Evolutionary conservation across 2,888 invertebrate genomes (phyloP), one percentile per base, ranked within the genome.

Genomic region (Pandemis heparana): DNA sequence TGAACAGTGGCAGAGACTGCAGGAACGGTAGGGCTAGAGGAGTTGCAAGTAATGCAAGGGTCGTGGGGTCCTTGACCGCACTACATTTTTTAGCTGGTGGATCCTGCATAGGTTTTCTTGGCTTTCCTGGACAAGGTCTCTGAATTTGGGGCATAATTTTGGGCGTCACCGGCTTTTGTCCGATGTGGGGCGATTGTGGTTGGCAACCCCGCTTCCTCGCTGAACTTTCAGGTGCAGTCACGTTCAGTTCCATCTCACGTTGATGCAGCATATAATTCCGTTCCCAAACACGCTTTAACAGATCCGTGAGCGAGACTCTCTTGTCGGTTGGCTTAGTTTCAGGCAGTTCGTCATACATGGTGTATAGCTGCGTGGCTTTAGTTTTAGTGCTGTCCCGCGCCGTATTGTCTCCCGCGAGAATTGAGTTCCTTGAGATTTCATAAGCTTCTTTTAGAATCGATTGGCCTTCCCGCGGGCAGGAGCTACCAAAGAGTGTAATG

Each of bases 111-210:
- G 56, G 56, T 10, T 23, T 12, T 12, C 56, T 23, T 23, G 9
- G 9, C 23, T 56, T 56, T 5, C 4, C 5, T 23, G 56, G 56
- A 23, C 56, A 56, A 5, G 18, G 5, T 23, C 23, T 23, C n/a
- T 18, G 56, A 23, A 56, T 23, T 9, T 7, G 56, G 12, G 56
- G 56, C 10, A 23, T 9, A 1, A 18, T 5, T 56, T 23, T 18
- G 4, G 53, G 18, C 9, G 8, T 10, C 9, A 1, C 10, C 12
- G 23, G 18, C 23, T 10, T 23, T 5, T 9, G 3, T 9, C 56
- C 56, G 10, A 56, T 56, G 60, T 60, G 60, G n/a, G 60, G 60
- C 10, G 60, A 60, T 6, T 38, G 60, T 5, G 60, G 60, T 5
- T 14, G 14, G 60, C 60, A 60, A 10, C 60, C 60, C 2, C 39